phyloP scores from a whole-genome alignment of 2,113 vertebrate species.

The Baryphthengus martii region DNA sequence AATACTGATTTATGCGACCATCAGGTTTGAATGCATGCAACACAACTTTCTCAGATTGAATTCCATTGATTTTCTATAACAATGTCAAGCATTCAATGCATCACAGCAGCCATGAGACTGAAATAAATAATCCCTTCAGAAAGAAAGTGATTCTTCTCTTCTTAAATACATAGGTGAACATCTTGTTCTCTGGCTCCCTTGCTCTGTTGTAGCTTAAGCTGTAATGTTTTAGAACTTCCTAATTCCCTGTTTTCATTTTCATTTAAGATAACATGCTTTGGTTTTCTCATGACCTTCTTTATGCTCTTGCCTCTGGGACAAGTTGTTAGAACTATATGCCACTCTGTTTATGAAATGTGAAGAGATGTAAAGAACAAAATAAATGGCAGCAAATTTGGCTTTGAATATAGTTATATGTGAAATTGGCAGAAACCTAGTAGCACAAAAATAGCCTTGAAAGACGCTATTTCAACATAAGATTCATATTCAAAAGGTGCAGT shows the following conservation, averaged over 20 bases:
- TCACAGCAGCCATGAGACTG: conserved; percentile 32
- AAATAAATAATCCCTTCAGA: conserved; percentile 74
- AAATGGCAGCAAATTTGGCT: not conserved
- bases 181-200: conserved; percentile 37
- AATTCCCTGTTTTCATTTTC: conserved; percentile 47
- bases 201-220: conserved; percentile 3
- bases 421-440: not conserved
- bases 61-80: conserved; percentile 82
- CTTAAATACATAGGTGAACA: conserved; percentile 66
- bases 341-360: conserved; percentile 28
- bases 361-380: not conserved
- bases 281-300: conserved; percentile 57
- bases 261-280: conserved; percentile 18
- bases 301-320: conserved; percentile 24
- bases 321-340: conserved; percentile 22
- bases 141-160: conserved; percentile 68
- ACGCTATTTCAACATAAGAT: not conserved
- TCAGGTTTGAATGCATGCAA: conserved; percentile 73
- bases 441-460: not conserved
- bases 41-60: conserved; percentile 77
- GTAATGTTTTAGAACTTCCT: not conserved
- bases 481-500: not conserved
- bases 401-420: not conserved
- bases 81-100: conserved; percentile 72
- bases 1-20: conserved; percentile 75